These are phyloP conservation scores for Baronia brevicornis DNA, from an alignment of 2,888 invertebrate species.

Conservation along the genomic window DNA sequence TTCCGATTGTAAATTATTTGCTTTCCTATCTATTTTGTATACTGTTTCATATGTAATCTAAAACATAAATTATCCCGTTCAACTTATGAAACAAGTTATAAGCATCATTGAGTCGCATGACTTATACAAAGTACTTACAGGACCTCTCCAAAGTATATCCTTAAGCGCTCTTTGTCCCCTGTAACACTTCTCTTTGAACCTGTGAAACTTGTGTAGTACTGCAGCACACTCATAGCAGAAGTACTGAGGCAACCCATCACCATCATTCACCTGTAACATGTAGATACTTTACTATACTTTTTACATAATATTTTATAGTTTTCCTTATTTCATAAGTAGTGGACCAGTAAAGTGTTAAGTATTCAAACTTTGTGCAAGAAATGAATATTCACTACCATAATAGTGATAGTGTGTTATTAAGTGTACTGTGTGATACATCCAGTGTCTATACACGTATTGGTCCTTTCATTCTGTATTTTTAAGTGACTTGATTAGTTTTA, in stretches of 20 bases:
- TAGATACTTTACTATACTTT: too few species aligned
- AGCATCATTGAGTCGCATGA: neutral
- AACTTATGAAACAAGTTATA: neutral
- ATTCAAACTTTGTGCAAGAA: neutral
- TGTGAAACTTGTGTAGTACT: constrained; percentile 40
- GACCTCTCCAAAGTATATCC: constrained; percentile 32
- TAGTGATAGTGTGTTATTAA: neutral
- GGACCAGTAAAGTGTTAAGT: neutral
- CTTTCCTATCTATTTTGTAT: constrained; percentile 32
- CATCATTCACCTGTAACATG: constrained; percentile 31
- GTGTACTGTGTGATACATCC: too few species aligned
- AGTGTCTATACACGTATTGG: too few species aligned
- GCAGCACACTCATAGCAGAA: constrained; percentile 47
- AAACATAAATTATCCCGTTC: too few species aligned
- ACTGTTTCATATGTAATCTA: constrained; percentile 31
- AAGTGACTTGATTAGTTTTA: too few species aligned
- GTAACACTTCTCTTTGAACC: constrained; percentile 43
- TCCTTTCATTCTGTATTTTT: too few species aligned
- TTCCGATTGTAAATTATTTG: constrained; percentile 26
- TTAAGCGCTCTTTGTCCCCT: constrained; percentile 31
- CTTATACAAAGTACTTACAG: too few species aligned
- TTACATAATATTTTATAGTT: constrained; percentile 6
- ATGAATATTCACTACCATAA: neutral
- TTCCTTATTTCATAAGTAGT: constrained; percentile 1
- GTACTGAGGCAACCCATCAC: constrained; percentile 36